Conservation (phyloP, 2,797 vertebrate genomes). For the Urophycis tenuis region DNA sequence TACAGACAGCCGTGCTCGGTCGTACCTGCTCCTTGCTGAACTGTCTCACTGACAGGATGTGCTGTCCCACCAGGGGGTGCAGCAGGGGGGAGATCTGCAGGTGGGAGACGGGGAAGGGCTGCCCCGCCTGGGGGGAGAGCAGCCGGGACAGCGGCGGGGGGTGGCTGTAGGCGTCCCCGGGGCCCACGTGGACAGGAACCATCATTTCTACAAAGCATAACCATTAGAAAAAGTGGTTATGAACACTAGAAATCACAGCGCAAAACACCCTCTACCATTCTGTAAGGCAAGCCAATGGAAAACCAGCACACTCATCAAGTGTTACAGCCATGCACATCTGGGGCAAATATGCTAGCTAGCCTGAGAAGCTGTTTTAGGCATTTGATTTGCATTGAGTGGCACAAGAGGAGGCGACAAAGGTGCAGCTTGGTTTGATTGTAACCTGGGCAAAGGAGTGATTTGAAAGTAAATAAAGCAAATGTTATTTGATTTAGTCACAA, state of each 20-base stretch:
- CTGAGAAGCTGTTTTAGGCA: neutral
- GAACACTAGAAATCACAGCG: neutral
- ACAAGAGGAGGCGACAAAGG: neutral
- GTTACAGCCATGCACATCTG: neutral
- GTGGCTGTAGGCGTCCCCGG: conserved; percentile 66
- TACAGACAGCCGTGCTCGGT: too few species aligned
- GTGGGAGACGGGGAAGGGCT: conserved; percentile 58
- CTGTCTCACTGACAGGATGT: conserved; percentile 85
- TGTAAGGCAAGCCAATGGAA: neutral
- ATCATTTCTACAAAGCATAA: conserved; percentile 40
- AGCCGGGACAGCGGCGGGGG: conserved; percentile 78
- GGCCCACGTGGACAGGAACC: conserved; percentile 16
- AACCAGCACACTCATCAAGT: neutral
- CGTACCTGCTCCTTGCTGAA: conserved; percentile 95
- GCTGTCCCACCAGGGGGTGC: conserved; percentile 85
- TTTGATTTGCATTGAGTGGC: neutral
- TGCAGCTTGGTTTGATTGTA: neutral
- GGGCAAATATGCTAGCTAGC: neutral
- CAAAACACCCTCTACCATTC: neutral
- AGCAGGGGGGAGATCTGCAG: conserved; percentile 80
- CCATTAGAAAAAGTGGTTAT: neutral
- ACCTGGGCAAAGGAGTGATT: neutral
- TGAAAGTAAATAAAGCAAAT: neutral
- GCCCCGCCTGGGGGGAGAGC: conserved; percentile 77
- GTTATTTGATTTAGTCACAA: neutral